A percentile compares a stretch with the other conserved stretches of the same genome.
phyloP scores from a whole-genome alignment of 2,888 invertebrate genomes.

The Pyrocoelia pectoralis region DNA sequence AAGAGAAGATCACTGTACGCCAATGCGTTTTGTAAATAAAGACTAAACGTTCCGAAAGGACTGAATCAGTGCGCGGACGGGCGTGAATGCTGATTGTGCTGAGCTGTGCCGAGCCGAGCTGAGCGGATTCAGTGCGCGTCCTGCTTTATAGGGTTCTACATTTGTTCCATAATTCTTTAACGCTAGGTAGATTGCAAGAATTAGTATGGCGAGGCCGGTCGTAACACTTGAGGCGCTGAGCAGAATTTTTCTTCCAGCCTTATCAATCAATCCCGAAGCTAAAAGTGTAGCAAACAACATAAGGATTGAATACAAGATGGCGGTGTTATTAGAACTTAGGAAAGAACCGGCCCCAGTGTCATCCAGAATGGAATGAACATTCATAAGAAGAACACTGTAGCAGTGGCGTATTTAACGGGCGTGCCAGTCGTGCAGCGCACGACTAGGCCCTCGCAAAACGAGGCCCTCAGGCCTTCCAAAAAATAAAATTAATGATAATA shows the following conservation, averaged over 20 bases:
- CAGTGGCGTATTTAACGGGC: too few relatives aligned
- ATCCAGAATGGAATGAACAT: slow-evolving; percentile 55
- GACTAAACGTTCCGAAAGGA: too few relatives aligned
- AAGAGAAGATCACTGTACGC: too few relatives aligned
- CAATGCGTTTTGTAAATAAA: too few relatives aligned
- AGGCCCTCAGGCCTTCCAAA: too few relatives aligned
- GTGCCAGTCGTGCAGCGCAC: too few relatives aligned
- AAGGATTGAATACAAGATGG: slow-evolving; percentile 54
- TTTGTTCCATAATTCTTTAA: slow-evolving; percentile 48
- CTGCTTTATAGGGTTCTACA: slow-evolving; percentile 43
- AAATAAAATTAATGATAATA: too few relatives aligned
- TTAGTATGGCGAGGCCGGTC: slow-evolving; percentile 51
- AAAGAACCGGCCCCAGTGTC: slow-evolving; percentile 54
- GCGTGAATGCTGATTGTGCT: too few relatives aligned
- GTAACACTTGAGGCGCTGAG: slow-evolving; percentile 52
- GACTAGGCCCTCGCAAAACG: too few relatives aligned
- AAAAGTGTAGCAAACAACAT: slow-evolving; percentile 52
- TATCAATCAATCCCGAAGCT: slow-evolving; percentile 52
- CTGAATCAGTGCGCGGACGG: too few relatives aligned
- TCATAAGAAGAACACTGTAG: slow-evolving; percentile 59
- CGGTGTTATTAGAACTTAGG: slow-evolving; percentile 49
- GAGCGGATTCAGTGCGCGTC: too few relatives aligned
- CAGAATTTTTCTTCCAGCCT: slow-evolving; percentile 54
- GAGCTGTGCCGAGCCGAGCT: too few relatives aligned
- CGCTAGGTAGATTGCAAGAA: slow-evolving; percentile 53